phyloP scores from a whole-genome alignment of 2,113 vertebrate species.

The Stictonetta naevosa region DNA sequence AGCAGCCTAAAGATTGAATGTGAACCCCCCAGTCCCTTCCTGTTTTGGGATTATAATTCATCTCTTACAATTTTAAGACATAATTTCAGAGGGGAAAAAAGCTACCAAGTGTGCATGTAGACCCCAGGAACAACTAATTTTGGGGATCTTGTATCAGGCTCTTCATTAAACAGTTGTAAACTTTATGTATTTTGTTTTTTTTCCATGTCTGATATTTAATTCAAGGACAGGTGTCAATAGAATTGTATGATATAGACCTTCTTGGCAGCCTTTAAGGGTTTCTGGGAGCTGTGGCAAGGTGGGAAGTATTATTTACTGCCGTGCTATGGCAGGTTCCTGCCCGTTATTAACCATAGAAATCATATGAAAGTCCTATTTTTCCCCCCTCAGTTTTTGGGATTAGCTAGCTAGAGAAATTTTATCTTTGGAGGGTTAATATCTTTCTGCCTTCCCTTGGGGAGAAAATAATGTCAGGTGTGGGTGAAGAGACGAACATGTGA shows the following conservation, averaged over 20 bases:
- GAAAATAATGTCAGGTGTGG: neutral
- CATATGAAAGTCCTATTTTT: neutral
- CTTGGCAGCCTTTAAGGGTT: neutral
- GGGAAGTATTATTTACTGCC: neutral
- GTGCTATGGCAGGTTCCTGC: neutral
- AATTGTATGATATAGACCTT: neutral
- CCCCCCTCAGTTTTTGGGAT: neutral
- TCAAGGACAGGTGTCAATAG: neutral
- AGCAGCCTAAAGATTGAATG: neutral
- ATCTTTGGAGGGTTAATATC: neutral
- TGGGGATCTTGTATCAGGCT: neutral
- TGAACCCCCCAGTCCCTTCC: neutral
- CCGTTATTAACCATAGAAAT: neutral
- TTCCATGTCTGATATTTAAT: neutral
- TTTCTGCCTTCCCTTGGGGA: neutral
- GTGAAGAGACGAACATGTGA: neutral
- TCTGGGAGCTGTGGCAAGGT: neutral
- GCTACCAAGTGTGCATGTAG: neutral
- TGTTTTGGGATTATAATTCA: conserved; percentile 14
- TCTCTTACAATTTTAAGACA: neutral
- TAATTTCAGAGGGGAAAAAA: neutral
- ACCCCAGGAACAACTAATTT: neutral
- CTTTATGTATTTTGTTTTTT: neutral
- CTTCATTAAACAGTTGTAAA: neutral
- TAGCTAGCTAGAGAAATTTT: neutral